phyloP scores from a whole-genome alignment of 2,113 vertebrate genomes.

The Pleuronectes platessa region DNA sequence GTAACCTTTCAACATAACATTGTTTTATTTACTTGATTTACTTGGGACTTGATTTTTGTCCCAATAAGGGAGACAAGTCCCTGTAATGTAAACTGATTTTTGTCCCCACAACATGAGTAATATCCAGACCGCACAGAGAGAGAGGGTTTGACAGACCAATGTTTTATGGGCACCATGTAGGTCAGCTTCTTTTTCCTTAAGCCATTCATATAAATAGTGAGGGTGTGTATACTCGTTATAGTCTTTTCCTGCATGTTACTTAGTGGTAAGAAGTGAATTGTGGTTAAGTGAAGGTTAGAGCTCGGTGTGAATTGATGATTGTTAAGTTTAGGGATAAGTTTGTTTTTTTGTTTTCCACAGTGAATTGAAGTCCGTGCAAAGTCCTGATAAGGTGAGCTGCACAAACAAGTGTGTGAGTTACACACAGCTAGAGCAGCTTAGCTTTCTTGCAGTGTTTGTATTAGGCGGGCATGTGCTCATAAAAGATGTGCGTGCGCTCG shows the following conservation, averaged over 20 bases:
- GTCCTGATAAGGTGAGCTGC: neutral
- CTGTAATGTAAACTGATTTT: no score
- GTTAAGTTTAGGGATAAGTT: no score
- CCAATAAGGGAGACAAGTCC: neutral
- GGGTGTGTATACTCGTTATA: neutral
- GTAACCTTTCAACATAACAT: neutral
- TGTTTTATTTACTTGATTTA: neutral
- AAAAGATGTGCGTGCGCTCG: neutral
- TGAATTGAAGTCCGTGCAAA: neutral
- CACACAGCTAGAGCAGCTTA: no score
- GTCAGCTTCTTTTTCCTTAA: slow-evolving; percentile 54
- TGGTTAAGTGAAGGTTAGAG: no score
- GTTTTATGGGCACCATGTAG: slow-evolving; percentile 60
- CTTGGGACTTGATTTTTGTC: neutral
- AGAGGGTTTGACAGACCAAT: slow-evolving; percentile 31
- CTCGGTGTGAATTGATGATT: no score
- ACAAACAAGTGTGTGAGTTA: no score
- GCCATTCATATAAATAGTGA: slow-evolving; percentile 4
- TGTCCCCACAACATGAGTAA: neutral
- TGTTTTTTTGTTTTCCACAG: neutral
- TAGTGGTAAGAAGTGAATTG: no score
- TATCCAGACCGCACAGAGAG: slow-evolving; percentile 3
- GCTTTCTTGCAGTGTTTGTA: neutral
- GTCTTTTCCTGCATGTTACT: no score
- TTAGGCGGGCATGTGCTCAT: neutral